Evolutionary conservation across 1,140 invertebrate species (phyloP).

Genomic region (Tenebrio molitor): DNA sequence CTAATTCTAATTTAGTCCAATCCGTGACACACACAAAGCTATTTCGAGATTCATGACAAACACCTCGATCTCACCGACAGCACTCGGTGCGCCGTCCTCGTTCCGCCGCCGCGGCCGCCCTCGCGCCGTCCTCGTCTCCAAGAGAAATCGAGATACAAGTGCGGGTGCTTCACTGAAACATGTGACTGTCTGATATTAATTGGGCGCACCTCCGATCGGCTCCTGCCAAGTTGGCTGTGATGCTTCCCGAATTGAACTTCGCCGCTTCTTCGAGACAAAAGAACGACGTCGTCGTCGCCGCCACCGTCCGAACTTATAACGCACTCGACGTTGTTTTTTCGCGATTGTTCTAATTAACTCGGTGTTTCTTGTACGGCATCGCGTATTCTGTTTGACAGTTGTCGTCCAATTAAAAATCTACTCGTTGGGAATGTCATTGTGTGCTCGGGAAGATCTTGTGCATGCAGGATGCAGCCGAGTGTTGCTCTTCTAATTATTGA

Average conservation of each 20-base stretch:
- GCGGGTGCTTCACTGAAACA: conserved; percentile 51
- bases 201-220: conserved; percentile 52
- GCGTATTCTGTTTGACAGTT: conserved; percentile 55
- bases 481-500: conserved; percentile 38
- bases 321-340: not conserved
- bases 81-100: not conserved
- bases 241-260: conserved; percentile 9
- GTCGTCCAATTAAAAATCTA: conserved; percentile 56
- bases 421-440: conserved; percentile 53
- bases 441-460: conserved; percentile 28
- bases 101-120: not conserved
- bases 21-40: conserved; percentile 52
- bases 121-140: not conserved
- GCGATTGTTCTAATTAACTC: no score
- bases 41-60: conserved; percentile 57
- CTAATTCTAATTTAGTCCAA: conserved; percentile 53
- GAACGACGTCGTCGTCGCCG: not conserved
- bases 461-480: conserved; percentile 23
- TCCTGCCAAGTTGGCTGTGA: conserved; percentile 40
- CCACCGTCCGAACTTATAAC: not conserved
- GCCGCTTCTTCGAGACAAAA: conserved; percentile 8
- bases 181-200: conserved; percentile 53
- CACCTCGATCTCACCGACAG: conserved; percentile 48
- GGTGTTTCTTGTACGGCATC: conserved; percentile 27
- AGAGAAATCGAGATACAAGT: conserved; percentile 27